phyloP scores from a whole-genome alignment of 2,888 invertebrate species.

The Metallyticus violacea region DNA sequence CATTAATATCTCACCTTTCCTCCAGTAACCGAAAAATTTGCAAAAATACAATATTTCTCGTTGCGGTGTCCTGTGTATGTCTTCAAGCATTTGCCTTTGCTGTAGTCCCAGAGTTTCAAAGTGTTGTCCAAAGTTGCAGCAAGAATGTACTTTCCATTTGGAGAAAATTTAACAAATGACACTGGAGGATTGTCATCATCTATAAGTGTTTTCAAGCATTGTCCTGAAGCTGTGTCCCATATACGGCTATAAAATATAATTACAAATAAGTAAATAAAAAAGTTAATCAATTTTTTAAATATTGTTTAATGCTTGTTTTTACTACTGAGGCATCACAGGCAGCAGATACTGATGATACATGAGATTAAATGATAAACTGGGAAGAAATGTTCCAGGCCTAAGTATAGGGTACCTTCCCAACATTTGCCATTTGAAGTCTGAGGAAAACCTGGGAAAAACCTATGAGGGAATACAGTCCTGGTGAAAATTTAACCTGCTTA shows the following conservation, averaged over 20 bases:
- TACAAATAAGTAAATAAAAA: background rate
- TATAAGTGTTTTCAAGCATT: conserved; percentile 97
- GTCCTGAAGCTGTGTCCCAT: conserved; percentile 99
- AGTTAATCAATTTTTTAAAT: too few relatives aligned
- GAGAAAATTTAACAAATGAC: conserved; percentile 99
- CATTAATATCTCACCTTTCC: conserved; percentile 89
- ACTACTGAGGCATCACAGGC: too few relatives aligned
- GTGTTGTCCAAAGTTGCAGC: conserved; percentile 98
- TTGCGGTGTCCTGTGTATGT: conserved; percentile 98
- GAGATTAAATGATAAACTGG: too few relatives aligned
- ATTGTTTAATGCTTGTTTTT: too few relatives aligned
- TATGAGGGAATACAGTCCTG: too few relatives aligned
- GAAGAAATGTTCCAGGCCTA: too few relatives aligned
- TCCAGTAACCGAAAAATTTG: conserved; percentile 99
- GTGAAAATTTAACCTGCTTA: too few relatives aligned
- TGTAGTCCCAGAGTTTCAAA: conserved; percentile 98
- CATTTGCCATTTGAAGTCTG: too few relatives aligned
- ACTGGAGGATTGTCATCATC: conserved; percentile 99
- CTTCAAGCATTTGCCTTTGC: conserved; percentile 96
- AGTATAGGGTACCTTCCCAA: too few relatives aligned
- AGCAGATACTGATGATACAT: too few relatives aligned
- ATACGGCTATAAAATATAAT: conserved; percentile 85
- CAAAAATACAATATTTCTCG: conserved; percentile 99
- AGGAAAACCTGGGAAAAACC: too few relatives aligned
- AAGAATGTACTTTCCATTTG: conserved; percentile 98